Percentiles rank a stretch among this genome's conserved stretches.
Evolutionary conservation across 1,140 invertebrate species (phyloP).

Genomic region (Leptestheria dahalacensis): DNA sequence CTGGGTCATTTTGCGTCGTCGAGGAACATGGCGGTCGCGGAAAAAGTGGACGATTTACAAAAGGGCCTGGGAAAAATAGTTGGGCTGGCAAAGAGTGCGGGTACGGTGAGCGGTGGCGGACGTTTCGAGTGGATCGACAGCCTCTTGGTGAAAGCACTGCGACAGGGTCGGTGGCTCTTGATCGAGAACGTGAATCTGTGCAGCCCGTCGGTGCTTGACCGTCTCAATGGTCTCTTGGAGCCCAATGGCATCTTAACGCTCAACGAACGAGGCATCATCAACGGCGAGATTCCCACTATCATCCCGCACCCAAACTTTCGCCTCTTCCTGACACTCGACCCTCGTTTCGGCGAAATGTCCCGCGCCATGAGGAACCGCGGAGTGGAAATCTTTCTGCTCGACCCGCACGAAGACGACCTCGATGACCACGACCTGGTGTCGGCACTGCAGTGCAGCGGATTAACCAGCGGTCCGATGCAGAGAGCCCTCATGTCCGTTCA

Average conservation of each 20-base stretch:
- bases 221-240: slow-evolving; percentile 89
- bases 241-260: slow-evolving; percentile 75
- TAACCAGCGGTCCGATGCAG: slow-evolving; percentile 29
- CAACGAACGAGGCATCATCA: slow-evolving; percentile 72
- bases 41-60: slow-evolving; percentile 31
- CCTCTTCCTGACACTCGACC: slow-evolving; percentile 88
- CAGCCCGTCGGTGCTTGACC: slow-evolving; percentile 87
- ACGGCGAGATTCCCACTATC: slow-evolving; percentile 53
- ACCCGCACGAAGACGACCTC: slow-evolving; percentile 23
- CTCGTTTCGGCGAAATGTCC: slow-evolving; percentile 86
- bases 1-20: not conserved
- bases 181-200: slow-evolving; percentile 96
- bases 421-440: slow-evolving; percentile 36
- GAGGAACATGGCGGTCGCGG: slow-evolving; percentile 27
- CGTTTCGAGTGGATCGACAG: slow-evolving; percentile 98
- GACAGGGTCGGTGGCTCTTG: slow-evolving; percentile 75
- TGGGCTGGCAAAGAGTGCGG: slow-evolving; percentile 9
- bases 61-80: slow-evolving; percentile 26
- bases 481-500: slow-evolving; percentile 37
- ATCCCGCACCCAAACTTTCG: slow-evolving; percentile 81
- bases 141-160: slow-evolving; percentile 66
- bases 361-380: slow-evolving; percentile 96
- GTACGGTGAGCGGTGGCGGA: slow-evolving; percentile 50
- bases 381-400: slow-evolving; percentile 69
- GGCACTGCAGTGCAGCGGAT: slow-evolving; percentile 35